Evolutionary conservation across 2,113 vertebrate species (phyloP).

Genomic region (human): DNA sequence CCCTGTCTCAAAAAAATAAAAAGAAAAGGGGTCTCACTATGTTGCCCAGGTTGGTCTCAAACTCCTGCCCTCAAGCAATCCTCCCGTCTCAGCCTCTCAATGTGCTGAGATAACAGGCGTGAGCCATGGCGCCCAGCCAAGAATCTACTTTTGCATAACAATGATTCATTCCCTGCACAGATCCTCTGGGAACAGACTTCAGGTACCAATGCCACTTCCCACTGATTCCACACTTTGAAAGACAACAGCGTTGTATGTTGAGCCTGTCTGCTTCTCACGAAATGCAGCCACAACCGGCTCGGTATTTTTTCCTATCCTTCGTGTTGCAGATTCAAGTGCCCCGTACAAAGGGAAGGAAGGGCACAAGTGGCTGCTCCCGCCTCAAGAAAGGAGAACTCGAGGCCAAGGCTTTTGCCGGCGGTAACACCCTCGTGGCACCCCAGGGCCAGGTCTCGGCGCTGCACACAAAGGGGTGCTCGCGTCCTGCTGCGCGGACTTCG

Average conservation of each 20-base stretch:
- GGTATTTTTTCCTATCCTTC: not conserved
- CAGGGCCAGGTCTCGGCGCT: not conserved
- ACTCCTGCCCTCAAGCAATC: no score
- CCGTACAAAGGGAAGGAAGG: not conserved
- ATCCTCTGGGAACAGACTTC: not conserved
- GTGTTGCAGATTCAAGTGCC: not conserved
- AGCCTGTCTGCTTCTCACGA: not conserved
- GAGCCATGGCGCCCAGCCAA: no score
- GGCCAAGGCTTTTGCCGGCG: not conserved
- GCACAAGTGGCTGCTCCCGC: not conserved
- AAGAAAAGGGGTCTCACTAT: no score
- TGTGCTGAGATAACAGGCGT: no score
- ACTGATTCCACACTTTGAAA: not conserved
- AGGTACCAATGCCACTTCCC: not conserved
- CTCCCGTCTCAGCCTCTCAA: no score
- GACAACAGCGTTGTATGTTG: rapidly evolving
- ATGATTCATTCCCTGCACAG: not conserved
- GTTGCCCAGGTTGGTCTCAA: no score
- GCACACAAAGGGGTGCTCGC: not conserved
- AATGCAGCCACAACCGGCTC: not conserved
- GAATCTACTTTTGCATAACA: not conserved
- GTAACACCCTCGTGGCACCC: no score
- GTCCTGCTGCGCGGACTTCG: not conserved
- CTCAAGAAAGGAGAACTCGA: not conserved
- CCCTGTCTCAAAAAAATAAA: no score